Percentiles rank a stretch among this genome's conserved stretches.
These are phyloP conservation scores for Tetranychus urticae DNA, from an alignment of 1,140 invertebrate genomes.

Conservation along the genomic window DNA sequence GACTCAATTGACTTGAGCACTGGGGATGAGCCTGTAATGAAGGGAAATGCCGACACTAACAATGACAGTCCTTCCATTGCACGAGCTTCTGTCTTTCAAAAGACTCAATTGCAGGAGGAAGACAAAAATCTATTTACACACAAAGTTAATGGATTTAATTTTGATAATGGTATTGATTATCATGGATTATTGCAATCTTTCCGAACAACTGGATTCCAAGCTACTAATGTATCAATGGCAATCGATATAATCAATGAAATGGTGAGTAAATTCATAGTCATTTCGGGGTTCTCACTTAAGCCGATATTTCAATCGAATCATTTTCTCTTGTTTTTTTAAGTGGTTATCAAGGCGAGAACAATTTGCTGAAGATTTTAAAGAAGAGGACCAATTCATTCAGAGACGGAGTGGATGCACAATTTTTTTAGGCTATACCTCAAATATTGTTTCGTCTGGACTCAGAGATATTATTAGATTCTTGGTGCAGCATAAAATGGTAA, in stretches of 20 bases:
- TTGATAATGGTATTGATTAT: conserved; percentile 74
- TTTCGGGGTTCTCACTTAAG: neutral
- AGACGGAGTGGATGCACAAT: conserved; percentile 68
- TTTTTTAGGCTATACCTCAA: conserved; percentile 93
- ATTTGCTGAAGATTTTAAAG: conserved; percentile 34
- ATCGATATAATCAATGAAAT: conserved; percentile 79
- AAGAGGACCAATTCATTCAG: conserved; percentile 47
- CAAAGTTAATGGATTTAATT: conserved; percentile 50
- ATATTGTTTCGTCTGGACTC: conserved; percentile 82
- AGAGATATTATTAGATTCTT: conserved; percentile 72
- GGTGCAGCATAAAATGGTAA: conserved; percentile 61
- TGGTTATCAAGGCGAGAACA: conserved; percentile 31
- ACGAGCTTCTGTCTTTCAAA: neutral
- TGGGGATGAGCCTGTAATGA: too few species aligned
- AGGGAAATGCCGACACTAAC: too few species aligned
- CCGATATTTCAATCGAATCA: neutral
- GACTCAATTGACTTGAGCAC: too few species aligned
- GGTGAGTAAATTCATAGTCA: conserved; percentile 27
- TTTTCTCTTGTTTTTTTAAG: neutral
- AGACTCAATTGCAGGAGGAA: neutral
- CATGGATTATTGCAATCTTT: conserved; percentile 56
- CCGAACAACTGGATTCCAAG: conserved; percentile 69
- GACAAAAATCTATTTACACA: neutral
- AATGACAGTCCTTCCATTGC: neutral
- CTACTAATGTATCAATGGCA: conserved; percentile 74